Evolutionary conservation across 2,797 vertebrate genomes (phyloP).

Genomic region (Melanotaenia boesemani): DNA sequence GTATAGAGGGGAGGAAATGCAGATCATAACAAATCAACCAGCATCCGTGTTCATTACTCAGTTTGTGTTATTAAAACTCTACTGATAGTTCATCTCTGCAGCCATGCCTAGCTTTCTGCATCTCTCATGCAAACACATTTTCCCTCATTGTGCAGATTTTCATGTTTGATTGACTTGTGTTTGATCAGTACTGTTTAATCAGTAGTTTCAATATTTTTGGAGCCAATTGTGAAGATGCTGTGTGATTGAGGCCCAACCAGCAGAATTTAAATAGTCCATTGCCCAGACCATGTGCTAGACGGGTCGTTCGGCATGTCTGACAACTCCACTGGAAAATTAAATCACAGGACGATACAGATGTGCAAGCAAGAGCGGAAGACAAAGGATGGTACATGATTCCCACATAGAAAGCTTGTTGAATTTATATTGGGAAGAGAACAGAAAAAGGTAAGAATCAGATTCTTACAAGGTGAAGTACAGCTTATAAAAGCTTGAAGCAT

Average conservation of each 20-base stretch:
- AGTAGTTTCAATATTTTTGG: constrained; percentile 63
- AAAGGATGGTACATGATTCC: constrained; percentile 56
- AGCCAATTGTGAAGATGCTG: constrained; percentile 44
- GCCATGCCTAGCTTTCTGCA: background rate
- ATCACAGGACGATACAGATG: constrained; percentile 43
- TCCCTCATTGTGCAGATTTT: constrained; percentile 27
- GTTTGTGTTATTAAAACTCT: constrained; percentile 23
- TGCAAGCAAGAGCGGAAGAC: constrained; percentile 32
- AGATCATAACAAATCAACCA: constrained; percentile 7
- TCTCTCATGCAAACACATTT: constrained; percentile 11
- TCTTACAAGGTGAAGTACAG: constrained; percentile 54
- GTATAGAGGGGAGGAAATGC: background rate
- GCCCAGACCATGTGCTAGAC: constrained; percentile 31
- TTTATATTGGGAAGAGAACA: constrained; percentile 28
- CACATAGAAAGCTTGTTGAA: constrained; percentile 30
- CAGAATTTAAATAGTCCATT: constrained; percentile 51
- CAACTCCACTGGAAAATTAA: constrained; percentile 61
- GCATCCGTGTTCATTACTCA: background rate
- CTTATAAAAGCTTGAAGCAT: constrained; percentile 40
- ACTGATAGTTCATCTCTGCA: constrained; percentile 15
- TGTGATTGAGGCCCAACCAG: constrained; percentile 32
- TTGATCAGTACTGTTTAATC: constrained; percentile 67
- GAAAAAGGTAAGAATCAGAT: constrained; percentile 40
- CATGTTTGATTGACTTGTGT: constrained; percentile 54
- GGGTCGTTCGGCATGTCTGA: constrained; percentile 41